A percentile compares a stretch with the other conserved stretches of the same genome.
Conservation (phyloP, 2,888 invertebrate species). For the Thysanoteuthis rhombus region DNA sequence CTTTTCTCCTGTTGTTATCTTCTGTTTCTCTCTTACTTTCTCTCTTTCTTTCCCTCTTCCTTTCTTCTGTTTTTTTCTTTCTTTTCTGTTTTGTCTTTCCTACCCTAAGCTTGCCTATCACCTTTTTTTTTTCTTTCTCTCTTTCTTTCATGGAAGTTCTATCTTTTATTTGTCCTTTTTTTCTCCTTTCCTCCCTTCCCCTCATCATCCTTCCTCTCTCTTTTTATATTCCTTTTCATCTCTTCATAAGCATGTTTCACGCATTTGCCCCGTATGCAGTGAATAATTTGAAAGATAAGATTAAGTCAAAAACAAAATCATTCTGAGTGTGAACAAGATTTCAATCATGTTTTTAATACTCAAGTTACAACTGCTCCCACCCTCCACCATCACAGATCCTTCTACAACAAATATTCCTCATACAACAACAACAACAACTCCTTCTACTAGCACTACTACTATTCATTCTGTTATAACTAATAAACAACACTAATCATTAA, state of each 20-base stretch:
- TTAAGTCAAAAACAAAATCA: background rate
- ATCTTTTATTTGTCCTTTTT: too few relatives aligned
- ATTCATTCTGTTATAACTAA: background rate
- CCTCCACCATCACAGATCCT: background rate
- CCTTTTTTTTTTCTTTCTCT: background rate
- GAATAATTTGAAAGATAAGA: background rate
- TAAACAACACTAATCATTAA: background rate
- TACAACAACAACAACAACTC: background rate
- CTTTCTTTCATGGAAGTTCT: background rate
- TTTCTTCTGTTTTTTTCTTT: background rate
- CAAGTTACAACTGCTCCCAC: too few relatives aligned
- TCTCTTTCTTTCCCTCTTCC: background rate
- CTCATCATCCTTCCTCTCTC: background rate
- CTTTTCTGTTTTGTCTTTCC: background rate
- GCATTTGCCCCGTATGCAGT: background rate
- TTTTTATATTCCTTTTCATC: background rate
- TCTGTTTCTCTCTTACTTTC: background rate
- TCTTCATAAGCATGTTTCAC: conserved; percentile 12
- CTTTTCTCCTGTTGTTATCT: background rate
- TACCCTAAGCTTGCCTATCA: background rate
- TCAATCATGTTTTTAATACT: background rate
- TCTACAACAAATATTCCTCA: background rate
- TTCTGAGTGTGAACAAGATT: background rate
- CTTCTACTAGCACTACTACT: background rate
- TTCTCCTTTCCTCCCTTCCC: background rate